These are phyloP conservation scores for Lithophane socia DNA, from an alignment of 2,888 invertebrate genomes.

Conservation along the genomic window DNA sequence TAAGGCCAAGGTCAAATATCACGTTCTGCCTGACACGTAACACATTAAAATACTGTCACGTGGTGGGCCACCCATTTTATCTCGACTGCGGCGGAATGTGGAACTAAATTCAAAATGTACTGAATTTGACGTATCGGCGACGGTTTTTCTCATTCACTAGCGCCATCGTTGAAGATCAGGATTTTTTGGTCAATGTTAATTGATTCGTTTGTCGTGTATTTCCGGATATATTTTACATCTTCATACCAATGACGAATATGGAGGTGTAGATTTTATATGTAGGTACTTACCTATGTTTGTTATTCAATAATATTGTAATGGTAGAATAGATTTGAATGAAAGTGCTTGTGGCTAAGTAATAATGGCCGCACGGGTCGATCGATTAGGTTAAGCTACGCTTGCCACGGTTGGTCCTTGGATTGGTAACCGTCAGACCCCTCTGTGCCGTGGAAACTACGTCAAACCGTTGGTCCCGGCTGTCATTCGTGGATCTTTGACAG, in stretches of 20 bases:
- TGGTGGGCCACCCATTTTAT: constrained; percentile 1
- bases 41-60: constrained; percentile 27
- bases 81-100: constrained; percentile 17
- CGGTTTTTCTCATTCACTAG: neutral
- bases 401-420: no score
- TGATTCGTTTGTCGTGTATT: constrained; percentile 19
- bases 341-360: no score
- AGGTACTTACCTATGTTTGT: neutral
- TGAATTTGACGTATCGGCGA: constrained; percentile 17
- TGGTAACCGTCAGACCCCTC: neutral
- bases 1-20: constrained; percentile 32
- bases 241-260: constrained; percentile 5
- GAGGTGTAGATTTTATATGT: constrained; percentile 7
- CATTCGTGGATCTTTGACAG: neutral
- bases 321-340: neutral
- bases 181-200: constrained; percentile 1
- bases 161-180: neutral
- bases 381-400: no score
- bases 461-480: neutral
- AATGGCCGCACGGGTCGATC: no score
- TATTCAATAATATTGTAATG: neutral
- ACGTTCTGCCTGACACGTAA: constrained; percentile 5
- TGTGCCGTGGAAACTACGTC: neutral
- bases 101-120: constrained; percentile 27
- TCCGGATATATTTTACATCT: constrained; percentile 9